phyloP scores from a whole-genome alignment of 2,797 vertebrate genomes.

The Rhabdomys pumilio region DNA sequence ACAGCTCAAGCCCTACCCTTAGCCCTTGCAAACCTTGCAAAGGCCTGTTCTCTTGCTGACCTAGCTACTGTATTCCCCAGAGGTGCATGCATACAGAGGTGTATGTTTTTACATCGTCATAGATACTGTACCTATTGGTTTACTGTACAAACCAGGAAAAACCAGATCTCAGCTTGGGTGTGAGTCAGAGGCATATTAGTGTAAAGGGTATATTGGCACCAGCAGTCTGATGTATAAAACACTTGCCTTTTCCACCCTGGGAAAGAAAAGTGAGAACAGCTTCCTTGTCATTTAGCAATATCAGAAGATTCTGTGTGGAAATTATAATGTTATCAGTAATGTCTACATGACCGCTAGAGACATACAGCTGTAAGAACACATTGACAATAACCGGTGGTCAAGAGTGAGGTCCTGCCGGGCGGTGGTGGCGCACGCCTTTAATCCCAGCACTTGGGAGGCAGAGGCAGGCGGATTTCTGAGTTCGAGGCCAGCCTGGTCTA shows the following conservation, averaged over 20 bases:
- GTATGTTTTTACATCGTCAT: background rate
- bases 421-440: no score
- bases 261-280: background rate
- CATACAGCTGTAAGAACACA: background rate
- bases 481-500: no score
- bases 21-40: background rate
- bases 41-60: background rate
- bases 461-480: no score
- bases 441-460: no score
- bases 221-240: background rate
- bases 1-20: background rate
- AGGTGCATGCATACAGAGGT: background rate
- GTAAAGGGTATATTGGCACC: background rate
- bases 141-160: conserved; percentile 40
- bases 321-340: background rate
- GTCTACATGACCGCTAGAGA: background rate
- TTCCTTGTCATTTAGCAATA: background rate
- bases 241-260: conserved; percentile 7
- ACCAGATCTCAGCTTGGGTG: background rate
- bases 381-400: background rate
- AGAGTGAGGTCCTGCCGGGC: background rate
- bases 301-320: background rate
- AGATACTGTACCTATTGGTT: background rate
- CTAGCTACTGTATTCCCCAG: background rate
- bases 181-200: conserved; percentile 8